Evolutionary conservation across 2,797 vertebrate genomes (phyloP).

Genomic region (Synaphobranchus kaupii): DNA sequence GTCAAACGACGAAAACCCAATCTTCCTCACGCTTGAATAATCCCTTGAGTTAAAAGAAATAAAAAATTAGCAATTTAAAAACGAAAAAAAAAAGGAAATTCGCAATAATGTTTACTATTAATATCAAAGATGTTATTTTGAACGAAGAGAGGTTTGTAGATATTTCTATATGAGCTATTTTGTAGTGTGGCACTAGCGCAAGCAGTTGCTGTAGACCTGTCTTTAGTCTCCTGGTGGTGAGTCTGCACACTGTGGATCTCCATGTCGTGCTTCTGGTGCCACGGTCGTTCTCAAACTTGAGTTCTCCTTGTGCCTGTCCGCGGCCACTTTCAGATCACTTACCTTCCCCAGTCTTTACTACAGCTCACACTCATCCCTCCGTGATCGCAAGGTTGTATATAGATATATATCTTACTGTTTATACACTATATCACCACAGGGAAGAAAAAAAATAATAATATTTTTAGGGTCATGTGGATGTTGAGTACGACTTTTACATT

Average conservation of each 20-base stretch:
- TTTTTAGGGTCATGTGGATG: slow-evolving; percentile 9
- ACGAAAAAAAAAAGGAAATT: slow-evolving; percentile 14
- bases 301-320: slow-evolving; percentile 54
- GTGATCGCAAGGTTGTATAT: slow-evolving; percentile 56
- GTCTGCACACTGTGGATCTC: slow-evolving; percentile 15
- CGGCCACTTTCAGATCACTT: slow-evolving; percentile 40
- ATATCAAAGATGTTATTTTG: slow-evolving; percentile 39
- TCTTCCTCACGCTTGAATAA: slow-evolving; percentile 32
- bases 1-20: background rate
- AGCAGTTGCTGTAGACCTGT: slow-evolving; percentile 30
- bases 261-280: slow-evolving; percentile 39
- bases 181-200: slow-evolving; percentile 38
- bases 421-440: slow-evolving; percentile 46
- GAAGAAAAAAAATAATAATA: slow-evolving; percentile 41
- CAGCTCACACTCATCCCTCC: slow-evolving; percentile 15
- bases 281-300: slow-evolving; percentile 34
- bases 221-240: slow-evolving; percentile 19
- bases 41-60: background rate
- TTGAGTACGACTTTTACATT: slow-evolving; percentile 13
- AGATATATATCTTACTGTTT: slow-evolving; percentile 53
- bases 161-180: slow-evolving; percentile 45
- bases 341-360: slow-evolving; percentile 35
- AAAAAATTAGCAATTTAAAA: slow-evolving; percentile 6
- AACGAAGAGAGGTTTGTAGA: slow-evolving; percentile 46
- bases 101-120: slow-evolving; percentile 32